These are phyloP conservation scores for Cervus canadensis DNA, from an alignment of 2,113 vertebrate species.

Conservation along the genomic window DNA sequence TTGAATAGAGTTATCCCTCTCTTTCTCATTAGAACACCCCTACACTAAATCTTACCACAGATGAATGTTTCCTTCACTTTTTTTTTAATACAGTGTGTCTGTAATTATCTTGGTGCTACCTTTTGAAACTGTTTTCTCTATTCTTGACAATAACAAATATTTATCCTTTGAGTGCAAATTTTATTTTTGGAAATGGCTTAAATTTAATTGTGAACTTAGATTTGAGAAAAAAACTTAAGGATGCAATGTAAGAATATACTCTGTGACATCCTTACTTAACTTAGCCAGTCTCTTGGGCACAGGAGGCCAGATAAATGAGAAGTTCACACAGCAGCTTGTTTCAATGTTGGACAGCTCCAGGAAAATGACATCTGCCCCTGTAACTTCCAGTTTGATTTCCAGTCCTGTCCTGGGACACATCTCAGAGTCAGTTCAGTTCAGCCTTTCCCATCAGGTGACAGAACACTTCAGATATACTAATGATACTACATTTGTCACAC, in stretches of 20 bases:
- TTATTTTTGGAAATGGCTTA: slow-evolving; percentile 4
- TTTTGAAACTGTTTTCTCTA: neutral
- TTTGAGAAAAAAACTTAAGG: slow-evolving; percentile 1
- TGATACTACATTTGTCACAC: neutral
- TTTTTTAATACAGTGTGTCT: neutral
- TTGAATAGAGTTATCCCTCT: neutral
- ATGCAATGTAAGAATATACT: neutral
- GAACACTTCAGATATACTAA: neutral
- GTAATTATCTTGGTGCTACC: neutral
- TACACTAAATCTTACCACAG: neutral
- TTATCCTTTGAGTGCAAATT: neutral
- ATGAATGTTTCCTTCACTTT: neutral
- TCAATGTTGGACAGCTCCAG: neutral
- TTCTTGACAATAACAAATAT: neutral
- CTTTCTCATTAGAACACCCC: neutral
- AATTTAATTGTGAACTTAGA: neutral
- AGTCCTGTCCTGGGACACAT: neutral
- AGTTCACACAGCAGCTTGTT: neutral
- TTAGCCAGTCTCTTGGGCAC: neutral
- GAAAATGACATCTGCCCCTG: neutral
- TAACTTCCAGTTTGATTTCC: neutral
- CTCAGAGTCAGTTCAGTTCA: neutral
- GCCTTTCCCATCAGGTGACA: neutral
- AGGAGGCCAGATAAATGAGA: neutral
- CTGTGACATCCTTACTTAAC: neutral